Evolutionary conservation across 2,113 vertebrate genomes (phyloP).

Genomic region (Neomonachus schauinslandi): DNA sequence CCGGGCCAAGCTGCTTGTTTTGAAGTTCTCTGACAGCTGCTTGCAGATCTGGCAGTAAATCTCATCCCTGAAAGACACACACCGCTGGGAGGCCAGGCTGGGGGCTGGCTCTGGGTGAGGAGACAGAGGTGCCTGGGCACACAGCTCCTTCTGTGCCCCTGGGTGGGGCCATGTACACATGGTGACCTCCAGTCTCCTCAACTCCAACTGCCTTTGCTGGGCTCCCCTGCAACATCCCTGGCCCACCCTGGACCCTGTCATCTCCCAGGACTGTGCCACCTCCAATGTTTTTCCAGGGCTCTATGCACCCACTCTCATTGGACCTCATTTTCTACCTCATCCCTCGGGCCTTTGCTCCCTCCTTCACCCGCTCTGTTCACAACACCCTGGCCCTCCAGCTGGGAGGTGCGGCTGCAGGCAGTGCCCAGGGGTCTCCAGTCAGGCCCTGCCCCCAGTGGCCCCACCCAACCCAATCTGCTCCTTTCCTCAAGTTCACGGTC

Average conservation of each 20-base stretch:
- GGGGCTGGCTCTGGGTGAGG: background rate
- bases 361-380: background rate
- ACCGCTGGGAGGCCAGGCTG: background rate
- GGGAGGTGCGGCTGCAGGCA: background rate
- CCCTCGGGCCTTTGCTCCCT: background rate
- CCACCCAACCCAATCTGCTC: background rate
- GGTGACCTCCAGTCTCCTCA: background rate
- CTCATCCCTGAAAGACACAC: slow-evolving; percentile 91
- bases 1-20: slow-evolving; percentile 90
- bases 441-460: background rate
- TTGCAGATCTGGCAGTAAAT: slow-evolving; percentile 99
- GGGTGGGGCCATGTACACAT: rapidly evolving
- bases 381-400: background rate
- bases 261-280: too few species aligned
- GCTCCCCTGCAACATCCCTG: too few species aligned
- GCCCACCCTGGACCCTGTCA: background rate
- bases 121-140: background rate
- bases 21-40: slow-evolving; percentile 94
- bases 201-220: background rate
- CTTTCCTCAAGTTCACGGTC: background rate
- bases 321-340: background rate
- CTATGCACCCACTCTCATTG: rapidly evolving
- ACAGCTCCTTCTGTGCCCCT: background rate
- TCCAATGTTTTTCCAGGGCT: background rate
- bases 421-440: background rate